A percentile compares a stretch with the other conserved stretches of the same genome.
Evolutionary conservation across 2,888 invertebrate genomes (phyloP).

Genomic region (Pyrocoelia pectoralis): DNA sequence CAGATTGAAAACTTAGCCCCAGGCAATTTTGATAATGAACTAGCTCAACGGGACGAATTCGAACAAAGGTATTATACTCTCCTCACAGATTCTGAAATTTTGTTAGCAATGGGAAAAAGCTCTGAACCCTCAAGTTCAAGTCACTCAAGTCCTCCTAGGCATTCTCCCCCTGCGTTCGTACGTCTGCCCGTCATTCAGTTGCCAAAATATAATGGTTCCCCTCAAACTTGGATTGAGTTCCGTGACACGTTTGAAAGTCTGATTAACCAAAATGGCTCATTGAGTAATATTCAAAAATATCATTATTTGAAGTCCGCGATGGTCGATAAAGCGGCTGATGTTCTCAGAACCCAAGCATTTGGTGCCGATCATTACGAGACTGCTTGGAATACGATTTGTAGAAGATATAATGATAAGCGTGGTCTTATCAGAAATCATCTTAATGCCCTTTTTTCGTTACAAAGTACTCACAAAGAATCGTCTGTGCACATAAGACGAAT

Average conservation of each 20-base stretch:
- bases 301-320: neutral
- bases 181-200: neutral
- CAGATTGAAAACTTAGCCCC: too few species aligned
- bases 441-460: conserved; percentile 31
- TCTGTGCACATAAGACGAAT: conserved; percentile 13
- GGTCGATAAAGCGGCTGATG: neutral
- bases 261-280: neutral
- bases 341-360: neutral
- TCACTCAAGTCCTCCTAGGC: too few species aligned
- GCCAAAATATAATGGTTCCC: neutral
- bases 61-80: too few species aligned
- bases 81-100: too few species aligned
- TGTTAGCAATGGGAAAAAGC: too few species aligned
- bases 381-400: neutral
- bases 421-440: conserved; percentile 39
- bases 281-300: too few species aligned
- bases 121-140: too few species aligned
- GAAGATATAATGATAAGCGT: conserved; percentile 23
- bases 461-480: neutral
- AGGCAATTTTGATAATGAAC: too few species aligned
- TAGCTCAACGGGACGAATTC: too few species aligned
- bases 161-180: too few species aligned
- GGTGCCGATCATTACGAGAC: neutral
- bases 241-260: neutral
- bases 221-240: neutral